Evolutionary conservation across 2,888 invertebrate species (phyloP), one percentile per base, ranked within the genome.

Genomic region (Nymphalis c-album): DNA sequence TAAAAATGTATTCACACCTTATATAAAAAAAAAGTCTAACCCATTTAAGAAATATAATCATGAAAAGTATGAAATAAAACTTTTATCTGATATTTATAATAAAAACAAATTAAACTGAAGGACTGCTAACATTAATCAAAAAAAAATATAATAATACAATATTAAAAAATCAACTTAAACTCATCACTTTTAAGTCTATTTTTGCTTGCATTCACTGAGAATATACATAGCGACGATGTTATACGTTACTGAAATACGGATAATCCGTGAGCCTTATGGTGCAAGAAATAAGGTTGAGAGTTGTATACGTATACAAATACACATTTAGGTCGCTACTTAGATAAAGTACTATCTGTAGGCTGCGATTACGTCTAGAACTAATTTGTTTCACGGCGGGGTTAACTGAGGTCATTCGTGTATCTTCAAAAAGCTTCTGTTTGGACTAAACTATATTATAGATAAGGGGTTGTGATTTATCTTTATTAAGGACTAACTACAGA

Each of bases 321-420:
- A 50, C 50, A 53, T 53, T 26, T 26, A 53, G 53, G 22, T 53
- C 53, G 53, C 22, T 18, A 50, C 50, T 50, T 50, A 20, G 20
- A 50, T 50, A 50, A 50, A 50, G 50, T 18, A 50, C 50, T 50
- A 50, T 50, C 18, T 50, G 18, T 13, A 18, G 50, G 18, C 22
- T 17, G 58, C 40, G 64, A 64, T 64, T 64, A 64, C 35, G 58
- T 64, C 40, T 64, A 53, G 53, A 50, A 48, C 40, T 58, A 58
- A 64, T 50, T 64, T 58, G 31, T 63, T 64, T 58, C 47, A 22
- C 40, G 59, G 45, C 26, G 64, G 51, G 64, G 58, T 64, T 45
- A 64, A 51, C 59, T 26, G 51, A 45, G 64, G 64, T 64, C 64
- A 26, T 45, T 50, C 45, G n/a, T 47, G 26, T 20, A 22, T 51